These are phyloP conservation scores for Drosophila melanosoma DNA, from an alignment of 2,888 invertebrate genomes.

Conservation along the genomic window DNA sequence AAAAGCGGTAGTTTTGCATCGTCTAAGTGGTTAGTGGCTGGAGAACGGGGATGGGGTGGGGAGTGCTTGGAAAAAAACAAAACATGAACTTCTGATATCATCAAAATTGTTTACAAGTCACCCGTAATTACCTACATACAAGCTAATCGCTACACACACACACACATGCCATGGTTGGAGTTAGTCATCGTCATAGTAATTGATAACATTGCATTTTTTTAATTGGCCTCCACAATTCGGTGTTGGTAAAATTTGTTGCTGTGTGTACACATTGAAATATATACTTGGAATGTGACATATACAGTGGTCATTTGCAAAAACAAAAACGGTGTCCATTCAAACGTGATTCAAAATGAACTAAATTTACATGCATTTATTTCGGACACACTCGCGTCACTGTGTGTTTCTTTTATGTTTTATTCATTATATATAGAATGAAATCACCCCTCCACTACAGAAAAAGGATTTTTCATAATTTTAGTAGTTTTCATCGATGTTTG, in stretches of 20 bases:
- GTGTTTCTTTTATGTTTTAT: not conserved
- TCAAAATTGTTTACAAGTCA: not conserved
- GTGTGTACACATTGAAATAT: constrained; percentile 1
- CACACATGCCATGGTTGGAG: not conserved
- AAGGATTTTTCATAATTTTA: constrained; percentile 2
- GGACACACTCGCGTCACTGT: too few relatives aligned
- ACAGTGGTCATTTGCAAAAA: not conserved
- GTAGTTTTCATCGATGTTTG: constrained; percentile 9
- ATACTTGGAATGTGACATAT: not conserved
- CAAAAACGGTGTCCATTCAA: too few relatives aligned
- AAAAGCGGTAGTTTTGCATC: constrained; percentile 8
- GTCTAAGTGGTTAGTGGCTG: not conserved
- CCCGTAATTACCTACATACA: not conserved
- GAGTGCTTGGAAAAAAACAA: not conserved
- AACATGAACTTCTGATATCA: not conserved
- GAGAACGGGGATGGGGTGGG: not conserved
- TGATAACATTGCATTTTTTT: constrained; percentile 39
- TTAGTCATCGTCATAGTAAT: constrained; percentile 31
- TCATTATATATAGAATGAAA: constrained; percentile 25
- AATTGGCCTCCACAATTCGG: not conserved
- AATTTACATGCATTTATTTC: not conserved
- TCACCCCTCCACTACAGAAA: not conserved
- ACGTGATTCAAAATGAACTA: not conserved
- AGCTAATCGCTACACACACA: not conserved
- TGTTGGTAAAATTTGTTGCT: constrained; percentile 11